phyloP scores from a whole-genome alignment of 2,113 vertebrate species.

The Oenanthe oenanthe region DNA sequence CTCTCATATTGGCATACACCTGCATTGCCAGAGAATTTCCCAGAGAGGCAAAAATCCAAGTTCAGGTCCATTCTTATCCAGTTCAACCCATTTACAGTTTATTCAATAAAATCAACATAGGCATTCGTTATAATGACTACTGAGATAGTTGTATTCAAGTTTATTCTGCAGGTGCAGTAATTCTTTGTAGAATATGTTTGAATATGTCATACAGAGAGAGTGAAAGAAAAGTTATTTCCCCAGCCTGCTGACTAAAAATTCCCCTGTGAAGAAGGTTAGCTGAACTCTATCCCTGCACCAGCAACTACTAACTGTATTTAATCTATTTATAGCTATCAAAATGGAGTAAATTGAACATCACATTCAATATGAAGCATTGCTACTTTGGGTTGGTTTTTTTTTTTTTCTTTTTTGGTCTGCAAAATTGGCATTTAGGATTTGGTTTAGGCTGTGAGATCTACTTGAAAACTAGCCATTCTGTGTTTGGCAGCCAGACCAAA shows the following conservation, averaged over 20 bases:
- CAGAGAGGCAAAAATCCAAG: not conserved
- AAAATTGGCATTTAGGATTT: not conserved
- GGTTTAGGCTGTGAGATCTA: not conserved
- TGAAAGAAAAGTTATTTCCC: not conserved
- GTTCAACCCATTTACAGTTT: not conserved
- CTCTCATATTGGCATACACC: not conserved
- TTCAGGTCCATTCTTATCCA: not conserved
- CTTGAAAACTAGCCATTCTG: not conserved
- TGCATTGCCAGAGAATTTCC: not conserved
- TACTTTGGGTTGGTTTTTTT: not conserved
- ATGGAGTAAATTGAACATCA: not conserved
- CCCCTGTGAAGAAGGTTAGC: not conserved
- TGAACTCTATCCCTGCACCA: not conserved
- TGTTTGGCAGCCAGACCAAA: not conserved
- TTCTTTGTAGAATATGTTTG: not conserved
- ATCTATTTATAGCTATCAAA: not conserved
- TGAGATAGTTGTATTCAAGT: not conserved
- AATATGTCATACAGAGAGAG: not conserved
- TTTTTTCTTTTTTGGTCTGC: not conserved
- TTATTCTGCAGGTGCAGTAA: not conserved
- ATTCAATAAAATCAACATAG: not conserved
- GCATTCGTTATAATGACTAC: not conserved
- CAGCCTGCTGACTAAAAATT: not conserved
- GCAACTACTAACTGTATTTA: not conserved
- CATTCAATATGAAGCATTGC: not conserved